phyloP scores from a whole-genome alignment of 2,113 vertebrate species.

The Lutjanus erythropterus region DNA sequence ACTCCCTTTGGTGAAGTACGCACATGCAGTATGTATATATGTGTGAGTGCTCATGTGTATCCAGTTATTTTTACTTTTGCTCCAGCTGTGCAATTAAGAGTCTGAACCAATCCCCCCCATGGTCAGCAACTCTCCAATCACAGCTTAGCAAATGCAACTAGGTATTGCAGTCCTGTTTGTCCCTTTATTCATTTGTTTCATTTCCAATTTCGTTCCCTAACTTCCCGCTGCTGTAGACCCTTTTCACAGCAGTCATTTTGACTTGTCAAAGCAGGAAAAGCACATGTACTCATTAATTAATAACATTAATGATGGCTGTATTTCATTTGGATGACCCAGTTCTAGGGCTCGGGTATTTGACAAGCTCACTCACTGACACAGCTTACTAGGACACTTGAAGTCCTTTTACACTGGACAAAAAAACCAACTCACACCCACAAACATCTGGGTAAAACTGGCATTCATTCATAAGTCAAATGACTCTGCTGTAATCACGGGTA shows the following conservation, averaged over 20 bases:
- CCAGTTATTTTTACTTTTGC: neutral
- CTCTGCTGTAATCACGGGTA: too few relatives aligned
- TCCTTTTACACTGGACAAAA: too few relatives aligned
- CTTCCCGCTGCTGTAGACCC: too few relatives aligned
- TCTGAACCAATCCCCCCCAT: neutral
- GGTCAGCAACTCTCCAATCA: neutral
- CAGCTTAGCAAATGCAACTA: neutral
- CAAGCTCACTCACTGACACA: neutral
- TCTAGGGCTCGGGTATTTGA: neutral
- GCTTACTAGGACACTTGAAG: neutral
- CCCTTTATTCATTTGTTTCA: neutral
- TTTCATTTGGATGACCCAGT: neutral
- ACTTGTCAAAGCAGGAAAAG: neutral
- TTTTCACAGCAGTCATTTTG: neutral
- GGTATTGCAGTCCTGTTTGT: too few relatives aligned
- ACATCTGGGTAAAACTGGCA: too few relatives aligned
- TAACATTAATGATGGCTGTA: neutral
- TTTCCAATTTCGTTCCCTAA: neutral
- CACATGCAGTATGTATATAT: neutral
- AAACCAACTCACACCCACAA: too few relatives aligned
- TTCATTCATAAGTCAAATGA: too few relatives aligned
- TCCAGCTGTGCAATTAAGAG: constrained; percentile 27
- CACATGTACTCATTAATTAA: neutral
- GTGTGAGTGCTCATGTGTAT: constrained; percentile 17
- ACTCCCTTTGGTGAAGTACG: neutral